phyloP scores from a whole-genome alignment of 2,113 vertebrate species.

The Scolopax mira region DNA sequence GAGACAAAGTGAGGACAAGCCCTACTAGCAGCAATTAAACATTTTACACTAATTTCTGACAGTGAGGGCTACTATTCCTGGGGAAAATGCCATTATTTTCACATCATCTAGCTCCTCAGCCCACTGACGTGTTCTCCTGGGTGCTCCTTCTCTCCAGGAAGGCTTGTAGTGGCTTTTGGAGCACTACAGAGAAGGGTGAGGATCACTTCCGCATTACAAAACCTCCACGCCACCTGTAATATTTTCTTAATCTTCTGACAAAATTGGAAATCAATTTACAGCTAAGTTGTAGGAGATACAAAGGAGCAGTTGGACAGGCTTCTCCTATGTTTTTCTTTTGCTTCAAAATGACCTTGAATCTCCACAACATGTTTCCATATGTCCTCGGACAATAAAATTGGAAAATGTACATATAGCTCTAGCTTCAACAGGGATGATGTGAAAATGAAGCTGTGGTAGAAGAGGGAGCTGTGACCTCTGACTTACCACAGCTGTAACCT shows the following conservation, averaged over 20 bases:
- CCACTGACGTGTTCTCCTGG: not conserved
- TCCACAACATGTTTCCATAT: rapidly evolving
- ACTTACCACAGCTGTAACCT: not conserved
- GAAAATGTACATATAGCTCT: not conserved
- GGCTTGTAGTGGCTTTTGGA: not conserved
- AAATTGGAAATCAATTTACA: not conserved
- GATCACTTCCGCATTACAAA: not conserved
- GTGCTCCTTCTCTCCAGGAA: not conserved
- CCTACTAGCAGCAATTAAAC: not conserved
- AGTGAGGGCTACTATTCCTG: not conserved
- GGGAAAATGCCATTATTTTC: not conserved
- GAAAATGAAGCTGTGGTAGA: not conserved
- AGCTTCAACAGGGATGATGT: not conserved
- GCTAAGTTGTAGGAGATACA: not conserved
- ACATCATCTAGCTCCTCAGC: not conserved
- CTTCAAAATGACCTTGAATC: not conserved
- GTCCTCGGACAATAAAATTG: rapidly evolving
- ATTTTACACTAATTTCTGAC: not conserved
- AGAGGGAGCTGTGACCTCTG: not conserved
- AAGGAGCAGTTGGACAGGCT: not conserved
- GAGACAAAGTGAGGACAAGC: not conserved
- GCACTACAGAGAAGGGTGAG: not conserved
- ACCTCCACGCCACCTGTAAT: not conserved
- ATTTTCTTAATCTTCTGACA: not conserved
- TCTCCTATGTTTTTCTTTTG: not conserved